phyloP scores from a whole-genome alignment of 1,140 invertebrate species.

The Sycophila sp. region DNA sequence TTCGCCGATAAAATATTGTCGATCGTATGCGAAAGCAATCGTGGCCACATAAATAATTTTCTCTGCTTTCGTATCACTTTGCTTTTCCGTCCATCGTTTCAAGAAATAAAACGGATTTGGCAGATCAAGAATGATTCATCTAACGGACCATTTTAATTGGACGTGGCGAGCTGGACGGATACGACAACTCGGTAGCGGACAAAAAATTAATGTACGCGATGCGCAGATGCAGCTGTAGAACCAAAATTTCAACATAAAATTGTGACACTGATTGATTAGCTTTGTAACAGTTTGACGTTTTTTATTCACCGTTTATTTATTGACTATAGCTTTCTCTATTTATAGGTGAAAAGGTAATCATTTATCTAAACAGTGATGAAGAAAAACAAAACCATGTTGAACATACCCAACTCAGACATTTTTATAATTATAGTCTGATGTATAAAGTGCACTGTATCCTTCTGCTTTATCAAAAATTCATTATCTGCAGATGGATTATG shows the following conservation, averaged over 20 bases:
- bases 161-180: background rate
- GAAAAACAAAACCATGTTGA: no score
- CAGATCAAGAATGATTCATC: no score
- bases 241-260: background rate
- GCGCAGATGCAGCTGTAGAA: constrained; percentile 35
- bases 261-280: background rate
- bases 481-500: no score
- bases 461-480: no score
- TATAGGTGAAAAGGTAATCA: no score
- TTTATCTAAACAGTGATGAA: no score
- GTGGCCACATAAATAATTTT: no score
- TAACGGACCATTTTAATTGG: constrained; percentile 12
- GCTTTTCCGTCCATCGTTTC: background rate
- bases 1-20: background rate
- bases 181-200: background rate
- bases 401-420: no score
- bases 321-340: no score
- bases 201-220: background rate
- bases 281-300: constrained; percentile 39
- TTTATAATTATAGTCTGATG: no score
- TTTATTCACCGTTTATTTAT: background rate
- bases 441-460: no score
- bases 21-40: background rate
- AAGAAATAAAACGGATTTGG: background rate
- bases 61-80: background rate